These are phyloP conservation scores for Dolomedes plantarius DNA, from an alignment of 2,888 invertebrate species.

Conservation along the genomic window DNA sequence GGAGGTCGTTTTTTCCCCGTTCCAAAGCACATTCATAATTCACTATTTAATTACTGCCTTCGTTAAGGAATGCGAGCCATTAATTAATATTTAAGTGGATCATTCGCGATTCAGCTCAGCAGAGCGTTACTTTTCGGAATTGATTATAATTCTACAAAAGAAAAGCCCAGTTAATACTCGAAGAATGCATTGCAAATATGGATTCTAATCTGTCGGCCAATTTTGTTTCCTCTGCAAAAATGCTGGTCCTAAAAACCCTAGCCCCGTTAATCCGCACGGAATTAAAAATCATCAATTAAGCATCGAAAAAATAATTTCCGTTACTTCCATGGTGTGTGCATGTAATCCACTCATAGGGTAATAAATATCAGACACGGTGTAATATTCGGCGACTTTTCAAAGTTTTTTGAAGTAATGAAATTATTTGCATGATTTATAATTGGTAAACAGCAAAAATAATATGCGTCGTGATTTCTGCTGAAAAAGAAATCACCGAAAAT, in stretches of 20 bases:
- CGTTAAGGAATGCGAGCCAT: conserved; percentile 67
- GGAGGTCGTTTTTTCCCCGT: conserved; percentile 24
- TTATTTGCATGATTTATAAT: conserved; percentile 63
- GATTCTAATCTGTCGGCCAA: conserved; percentile 58
- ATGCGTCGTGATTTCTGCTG: not conserved
- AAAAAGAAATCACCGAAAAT: conserved; percentile 18
- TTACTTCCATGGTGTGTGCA: not conserved
- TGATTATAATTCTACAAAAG: conserved; percentile 57
- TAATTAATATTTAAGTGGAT: conserved; percentile 71
- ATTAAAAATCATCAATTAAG: conserved; percentile 64
- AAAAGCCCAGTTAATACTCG: conserved; percentile 48
- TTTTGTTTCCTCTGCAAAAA: conserved; percentile 50
- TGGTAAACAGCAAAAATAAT: conserved; percentile 50
- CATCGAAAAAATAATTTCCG: conserved; percentile 31
- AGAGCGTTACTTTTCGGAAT: conserved; percentile 60
- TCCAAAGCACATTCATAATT: conserved; percentile 58
- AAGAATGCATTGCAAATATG: conserved; percentile 59
- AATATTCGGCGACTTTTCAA: conserved; percentile 1
- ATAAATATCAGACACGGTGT: conserved; percentile 54
- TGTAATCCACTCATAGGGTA: conserved; percentile 57
- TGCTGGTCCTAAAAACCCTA: conserved; percentile 39
- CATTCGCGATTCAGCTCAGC: conserved; percentile 45
- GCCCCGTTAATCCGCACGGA: conserved; percentile 30
- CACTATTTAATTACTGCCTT: conserved; percentile 68
- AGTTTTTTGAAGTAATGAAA: conserved; percentile 51